A percentile compares a stretch with the other conserved stretches of the same genome.
These are phyloP conservation scores for Nysson spinosus DNA, from an alignment of 2,888 invertebrate species.

Conservation along the genomic window DNA sequence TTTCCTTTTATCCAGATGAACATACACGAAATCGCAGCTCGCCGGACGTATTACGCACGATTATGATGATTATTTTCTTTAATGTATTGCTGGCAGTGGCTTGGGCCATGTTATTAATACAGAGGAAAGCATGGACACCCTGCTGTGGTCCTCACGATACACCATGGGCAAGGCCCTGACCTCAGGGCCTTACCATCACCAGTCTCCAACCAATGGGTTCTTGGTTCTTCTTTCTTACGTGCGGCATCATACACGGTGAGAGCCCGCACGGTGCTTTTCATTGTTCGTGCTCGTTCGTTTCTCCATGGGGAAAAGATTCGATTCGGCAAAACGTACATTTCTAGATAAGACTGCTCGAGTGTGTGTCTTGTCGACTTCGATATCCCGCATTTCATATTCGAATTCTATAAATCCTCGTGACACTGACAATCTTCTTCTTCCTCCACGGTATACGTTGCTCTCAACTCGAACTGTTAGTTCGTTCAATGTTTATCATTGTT, in stretches of 20 bases:
- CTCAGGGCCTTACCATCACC: slow-evolving; percentile 53
- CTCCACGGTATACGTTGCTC: too few relatives aligned
- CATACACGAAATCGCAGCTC: slow-evolving; percentile 50
- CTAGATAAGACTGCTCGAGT: too few relatives aligned
- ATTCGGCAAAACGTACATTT: not conserved
- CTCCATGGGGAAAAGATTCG: not conserved
- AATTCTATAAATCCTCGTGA: too few relatives aligned
- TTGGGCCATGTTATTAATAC: slow-evolving; percentile 65
- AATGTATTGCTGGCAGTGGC: slow-evolving; percentile 61
- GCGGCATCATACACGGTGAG: slow-evolving; percentile 41
- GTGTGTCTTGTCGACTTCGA: too few relatives aligned
- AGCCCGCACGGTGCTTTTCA: slow-evolving; percentile 32
- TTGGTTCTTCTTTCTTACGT: slow-evolving; percentile 39
- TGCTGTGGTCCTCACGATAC: slow-evolving; percentile 69
- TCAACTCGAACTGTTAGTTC: too few relatives aligned
- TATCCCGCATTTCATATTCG: too few relatives aligned
- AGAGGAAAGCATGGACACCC: slow-evolving; percentile 65
- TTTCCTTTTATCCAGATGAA: slow-evolving; percentile 41
- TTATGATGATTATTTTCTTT: slow-evolving; percentile 67
- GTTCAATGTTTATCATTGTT: not conserved
- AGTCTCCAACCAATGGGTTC: slow-evolving; percentile 39
- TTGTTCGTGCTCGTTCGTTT: slow-evolving; percentile 33
- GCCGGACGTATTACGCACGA: slow-evolving; percentile 65
- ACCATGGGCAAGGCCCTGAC: slow-evolving; percentile 66
- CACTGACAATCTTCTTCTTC: too few relatives aligned